Evolutionary conservation across 2,797 vertebrate genomes (phyloP), one percentile per base, ranked within the genome.

Genomic region (Muscicapa striata): DNA sequence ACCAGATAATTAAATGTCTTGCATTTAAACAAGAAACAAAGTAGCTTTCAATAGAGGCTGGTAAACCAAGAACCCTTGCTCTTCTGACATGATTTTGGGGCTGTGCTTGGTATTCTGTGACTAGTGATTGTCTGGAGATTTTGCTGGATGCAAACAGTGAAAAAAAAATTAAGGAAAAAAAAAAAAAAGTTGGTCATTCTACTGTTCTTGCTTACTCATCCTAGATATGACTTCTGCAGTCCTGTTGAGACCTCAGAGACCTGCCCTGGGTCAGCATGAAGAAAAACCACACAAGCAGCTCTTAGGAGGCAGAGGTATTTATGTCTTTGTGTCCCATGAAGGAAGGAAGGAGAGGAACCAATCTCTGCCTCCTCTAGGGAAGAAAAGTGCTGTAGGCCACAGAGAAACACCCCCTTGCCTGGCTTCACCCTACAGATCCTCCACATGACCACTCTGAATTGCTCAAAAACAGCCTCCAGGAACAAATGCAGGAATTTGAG

Each of bases 1-100:
- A 66, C 36, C 64, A 83, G 59, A n/a, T 76, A 72, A 95, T 72
- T 90, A 79, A 94, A 87, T 85, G 51, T 85, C 92, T 77, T 45
- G 46, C 40, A 84, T 96, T 87, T 67, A 69, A 90, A 52, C 9
- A 17, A 77, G 23, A 79, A 63, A 27, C 34, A 54, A 70, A 66
- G 27, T 62, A 2, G 51, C 58, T 94, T 84, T 89, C 40, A 27
- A 59, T 63, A 90, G 73, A 41, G 22, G n/a, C 72, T 85, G 74
- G 87, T 91, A 67, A 89, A 86, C 58, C 82, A 77, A 64, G 68
- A 9, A 5, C 48, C 81, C 54, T 76, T 93, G n/a, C 63, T 92
- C 79, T 48, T 84, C 85, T 84, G 46, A 45, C 16, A 3, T 58
- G 32, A 13, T 77, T 73, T 75, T 9, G 21, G 66, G 30, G 23